Evolutionary conservation across 2,888 invertebrate species (phyloP).

Genomic region (Epinotia ramella): DNA sequence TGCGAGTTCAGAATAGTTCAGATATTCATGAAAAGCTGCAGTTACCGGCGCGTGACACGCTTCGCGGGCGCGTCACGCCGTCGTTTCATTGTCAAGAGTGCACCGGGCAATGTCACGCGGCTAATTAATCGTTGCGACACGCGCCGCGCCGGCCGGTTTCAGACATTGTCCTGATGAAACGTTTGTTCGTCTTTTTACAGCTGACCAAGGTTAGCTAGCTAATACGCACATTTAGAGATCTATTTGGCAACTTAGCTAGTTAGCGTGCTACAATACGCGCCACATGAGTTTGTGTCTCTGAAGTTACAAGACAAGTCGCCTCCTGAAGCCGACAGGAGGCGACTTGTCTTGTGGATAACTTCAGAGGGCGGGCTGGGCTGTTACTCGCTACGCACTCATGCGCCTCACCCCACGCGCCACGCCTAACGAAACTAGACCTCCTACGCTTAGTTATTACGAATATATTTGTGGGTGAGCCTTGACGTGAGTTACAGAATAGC

Average conservation of each 20-base stretch:
- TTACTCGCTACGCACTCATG: no score
- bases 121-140: conserved; percentile 36
- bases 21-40: neutral
- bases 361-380: no score
- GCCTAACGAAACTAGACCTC: no score
- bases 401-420: no score
- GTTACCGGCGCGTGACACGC: conserved; percentile 21
- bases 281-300: neutral
- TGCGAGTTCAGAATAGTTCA: no score
- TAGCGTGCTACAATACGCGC: neutral
- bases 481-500: no score
- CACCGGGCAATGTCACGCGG: conserved; percentile 28
- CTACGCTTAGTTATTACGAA: no score
- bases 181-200: conserved; percentile 5
- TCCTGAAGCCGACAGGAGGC: no score
- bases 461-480: no score
- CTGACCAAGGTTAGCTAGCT: neutral
- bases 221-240: neutral
- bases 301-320: neutral
- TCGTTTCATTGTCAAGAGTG: conserved; percentile 66
- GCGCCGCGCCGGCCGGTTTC: neutral
- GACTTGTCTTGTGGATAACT: no score
- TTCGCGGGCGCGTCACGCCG: conserved; percentile 52
- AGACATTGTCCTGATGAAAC: conserved; percentile 26
- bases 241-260: neutral